Conservation (phyloP, 2,113 vertebrate species). For the Taxidea taxus region DNA sequence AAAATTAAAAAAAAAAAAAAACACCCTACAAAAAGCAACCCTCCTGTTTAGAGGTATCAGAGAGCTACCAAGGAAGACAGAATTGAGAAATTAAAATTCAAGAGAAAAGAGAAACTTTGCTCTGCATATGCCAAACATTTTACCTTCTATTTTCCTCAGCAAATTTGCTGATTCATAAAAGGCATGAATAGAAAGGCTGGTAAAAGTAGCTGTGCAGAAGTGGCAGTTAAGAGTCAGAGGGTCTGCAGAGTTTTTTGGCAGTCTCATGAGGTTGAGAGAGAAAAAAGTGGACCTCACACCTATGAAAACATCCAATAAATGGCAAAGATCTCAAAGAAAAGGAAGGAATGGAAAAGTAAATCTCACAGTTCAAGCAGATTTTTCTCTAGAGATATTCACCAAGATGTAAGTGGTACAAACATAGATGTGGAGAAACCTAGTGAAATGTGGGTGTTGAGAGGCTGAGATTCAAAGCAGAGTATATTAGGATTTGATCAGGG, state of each 20-base stretch:
- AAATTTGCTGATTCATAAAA: background rate
- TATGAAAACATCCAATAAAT: background rate
- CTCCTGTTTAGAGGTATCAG: background rate
- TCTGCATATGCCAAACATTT: background rate
- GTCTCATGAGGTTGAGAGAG: background rate
- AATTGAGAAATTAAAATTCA: background rate
- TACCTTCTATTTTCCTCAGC: background rate
- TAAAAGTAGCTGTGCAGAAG: background rate
- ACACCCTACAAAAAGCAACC: background rate
- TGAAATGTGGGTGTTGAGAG: background rate
- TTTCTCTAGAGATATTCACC: background rate
- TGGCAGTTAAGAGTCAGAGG: background rate
- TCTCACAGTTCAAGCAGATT: background rate
- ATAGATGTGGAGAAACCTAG: background rate
- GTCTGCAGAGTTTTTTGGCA: background rate
- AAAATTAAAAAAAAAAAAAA: background rate
- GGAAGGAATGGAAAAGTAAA: background rate
- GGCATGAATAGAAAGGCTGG: background rate
- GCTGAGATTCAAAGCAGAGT: background rate
- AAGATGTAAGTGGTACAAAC: background rate
- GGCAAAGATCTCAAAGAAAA: background rate
- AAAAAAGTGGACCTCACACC: background rate
- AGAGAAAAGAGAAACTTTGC: background rate
- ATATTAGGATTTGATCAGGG: background rate
- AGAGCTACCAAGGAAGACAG: background rate